Evolutionary conservation across 2,888 invertebrate species (phyloP), one percentile per base, ranked within the genome.

Genomic region (Rhopalosiphum nymphaeae): DNA sequence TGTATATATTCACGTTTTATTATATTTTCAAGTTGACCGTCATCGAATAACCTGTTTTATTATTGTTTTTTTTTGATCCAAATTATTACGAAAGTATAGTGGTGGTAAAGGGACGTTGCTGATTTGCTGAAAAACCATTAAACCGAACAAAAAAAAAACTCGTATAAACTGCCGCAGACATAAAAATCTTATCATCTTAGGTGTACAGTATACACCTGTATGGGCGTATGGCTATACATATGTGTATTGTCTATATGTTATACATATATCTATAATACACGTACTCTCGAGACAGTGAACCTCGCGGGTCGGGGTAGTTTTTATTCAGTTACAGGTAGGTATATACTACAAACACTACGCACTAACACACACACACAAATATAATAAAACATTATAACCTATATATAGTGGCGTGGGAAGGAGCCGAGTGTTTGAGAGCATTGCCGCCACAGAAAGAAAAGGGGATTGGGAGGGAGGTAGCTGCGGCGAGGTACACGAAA

Each of bases 71-170:
- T 85, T 91, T 85, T 78, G 61, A 67, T 67, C 92, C 42, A 67
- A 91, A 92, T 87, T 61, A 57, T 61, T 49, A 46, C 36, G 26
- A n/a, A 42, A 57, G 56, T 42, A 46, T 46, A 67, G 49, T 49
- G 86, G 91, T 86, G 86, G 11, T 29, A 56, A 57, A 57, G 86
- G 85, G 56, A 44, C 57, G 87, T 61, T 46, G 86, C 57, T 44
- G 92, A 87, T 92, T 92, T 92, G 92, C 92, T 29, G 87, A 92
- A 92, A 92, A 87, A 36, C 87, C 92, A 87, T 92, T 92, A 92
- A 92, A 92, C 46, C 61, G 61, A 87, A 88, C 61, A 90, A 67
- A 67, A 67, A 57, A 57, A 90, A 78, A 91, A 53, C 49, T 36
- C 36, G 26, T 49, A 49, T 78, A 21, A 36, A 42, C 78, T 78